Evolutionary conservation across 2,888 invertebrate species (phyloP), one percentile per base, ranked within the genome.

Genomic region (Acrobasis consociella): DNA sequence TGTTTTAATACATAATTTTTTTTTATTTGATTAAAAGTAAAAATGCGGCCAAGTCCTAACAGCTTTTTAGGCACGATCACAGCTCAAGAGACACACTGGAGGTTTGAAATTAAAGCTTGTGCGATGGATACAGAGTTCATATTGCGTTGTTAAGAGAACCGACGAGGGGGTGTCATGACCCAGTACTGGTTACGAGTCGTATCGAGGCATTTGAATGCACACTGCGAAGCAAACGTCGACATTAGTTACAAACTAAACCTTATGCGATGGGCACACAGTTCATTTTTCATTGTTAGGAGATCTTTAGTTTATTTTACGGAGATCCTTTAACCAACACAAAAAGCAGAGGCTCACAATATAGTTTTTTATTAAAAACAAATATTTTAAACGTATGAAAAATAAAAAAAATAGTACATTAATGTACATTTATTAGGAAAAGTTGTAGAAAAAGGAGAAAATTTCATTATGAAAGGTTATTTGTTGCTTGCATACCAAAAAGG

Each of bases 121-220:
- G 77, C 77, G 70, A 69, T 64, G 62, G 61, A 62, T 66, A 63
- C 64, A 62, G 59, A 64, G 68, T 62, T 56, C 64, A 67, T 55
- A 51, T 17, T 66, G 42, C 62, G 64, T 42, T 64, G 49, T 81
- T 85, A 83, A 74, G 80, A 86, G 77, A 85, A 89, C 64, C 87
- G 85, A 65, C 89, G 77, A 16, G 87, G 75, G 13, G 87, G 85
- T 16, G 82, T 72, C 80, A 88, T 70, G 51, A 78, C 80, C 89
- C 89, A 89, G 71, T 84, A 87, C 70, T 85, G 87, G 82, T 78
- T 81, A 64, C 83, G 85, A 38, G 80, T 73, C 52, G 80, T 68
- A 69, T 88, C 87, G 73, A 85, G 70, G 73, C 78, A 82, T 71
- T 83, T 82, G 80, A 75, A 83, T 31, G 81, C 75, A 60, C 79